phyloP scores from a whole-genome alignment of 2,797 vertebrate genomes.

The Delichon dasypus region DNA sequence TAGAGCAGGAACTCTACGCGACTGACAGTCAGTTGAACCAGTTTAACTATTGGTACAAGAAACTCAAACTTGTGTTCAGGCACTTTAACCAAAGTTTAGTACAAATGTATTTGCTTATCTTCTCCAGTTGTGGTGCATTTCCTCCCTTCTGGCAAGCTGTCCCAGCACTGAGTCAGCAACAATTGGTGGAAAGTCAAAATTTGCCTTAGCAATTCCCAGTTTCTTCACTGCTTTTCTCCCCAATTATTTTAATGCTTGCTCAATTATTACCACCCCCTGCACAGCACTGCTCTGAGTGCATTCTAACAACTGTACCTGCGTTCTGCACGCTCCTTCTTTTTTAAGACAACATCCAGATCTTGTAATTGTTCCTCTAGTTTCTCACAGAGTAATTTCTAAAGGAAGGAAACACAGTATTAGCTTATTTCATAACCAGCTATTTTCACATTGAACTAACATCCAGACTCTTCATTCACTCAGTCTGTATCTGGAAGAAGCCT shows the following conservation, averaged over 20 bases:
- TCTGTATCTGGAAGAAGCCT: neutral
- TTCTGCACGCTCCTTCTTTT: conserved; percentile 95
- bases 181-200: neutral
- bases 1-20: neutral
- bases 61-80: neutral
- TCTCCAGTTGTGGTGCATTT: neutral
- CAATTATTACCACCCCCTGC: neutral
- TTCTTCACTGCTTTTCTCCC: neutral
- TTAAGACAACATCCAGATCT: conserved; percentile 93
- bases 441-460: neutral
- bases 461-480: neutral
- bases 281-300: neutral
- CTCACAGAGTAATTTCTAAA: conserved; percentile 94
- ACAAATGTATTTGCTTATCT: neutral
- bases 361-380: conserved; percentile 93
- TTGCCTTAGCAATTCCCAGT: neutral
- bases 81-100: neutral
- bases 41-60: neutral
- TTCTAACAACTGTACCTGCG: conserved; percentile 80
- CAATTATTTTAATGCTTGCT: neutral
- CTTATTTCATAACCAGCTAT: neutral
- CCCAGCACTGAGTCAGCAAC: neutral
- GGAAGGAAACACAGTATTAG: conserved; percentile 28
- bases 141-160: neutral
- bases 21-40: neutral